phyloP scores from a whole-genome alignment of 2,113 vertebrate genomes.

The Hyla sarda region DNA sequence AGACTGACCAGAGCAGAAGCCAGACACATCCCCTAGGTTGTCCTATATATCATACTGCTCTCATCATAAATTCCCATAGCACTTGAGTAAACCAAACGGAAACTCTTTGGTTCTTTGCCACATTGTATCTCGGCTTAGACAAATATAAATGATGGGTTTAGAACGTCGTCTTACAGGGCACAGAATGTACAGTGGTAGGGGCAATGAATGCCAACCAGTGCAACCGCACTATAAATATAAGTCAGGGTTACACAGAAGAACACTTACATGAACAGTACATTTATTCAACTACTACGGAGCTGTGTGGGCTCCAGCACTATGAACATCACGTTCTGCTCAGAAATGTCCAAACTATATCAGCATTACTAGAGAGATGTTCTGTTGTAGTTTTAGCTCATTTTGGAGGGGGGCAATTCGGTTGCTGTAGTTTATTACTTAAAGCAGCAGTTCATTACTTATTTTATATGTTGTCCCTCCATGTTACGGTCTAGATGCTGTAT shows the following conservation, averaged over 20 bases:
- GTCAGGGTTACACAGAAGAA: too few relatives aligned
- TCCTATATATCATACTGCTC: background rate
- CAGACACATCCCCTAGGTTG: background rate
- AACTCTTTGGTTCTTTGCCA: background rate
- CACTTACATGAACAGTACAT: background rate
- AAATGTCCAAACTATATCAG: background rate
- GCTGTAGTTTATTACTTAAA: too few relatives aligned
- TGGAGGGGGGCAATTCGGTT: too few relatives aligned
- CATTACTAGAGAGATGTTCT: background rate
- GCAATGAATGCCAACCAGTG: background rate
- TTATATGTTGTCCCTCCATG: too few relatives aligned
- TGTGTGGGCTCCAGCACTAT: background rate
- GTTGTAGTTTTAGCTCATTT: too few relatives aligned
- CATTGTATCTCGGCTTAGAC: background rate
- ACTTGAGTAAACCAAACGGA: background rate
- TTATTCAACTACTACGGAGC: background rate
- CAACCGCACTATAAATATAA: background rate
- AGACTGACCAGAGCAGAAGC: background rate
- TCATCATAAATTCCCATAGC: background rate
- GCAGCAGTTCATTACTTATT: too few relatives aligned
- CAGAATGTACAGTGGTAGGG: background rate
- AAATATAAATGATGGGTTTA: background rate
- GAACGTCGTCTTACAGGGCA: background rate
- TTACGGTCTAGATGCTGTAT: too few relatives aligned
- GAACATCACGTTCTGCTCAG: background rate